Evolutionary conservation across 2,113 vertebrate species (phyloP).

Genomic region (Cyprinodon tularosa): DNA sequence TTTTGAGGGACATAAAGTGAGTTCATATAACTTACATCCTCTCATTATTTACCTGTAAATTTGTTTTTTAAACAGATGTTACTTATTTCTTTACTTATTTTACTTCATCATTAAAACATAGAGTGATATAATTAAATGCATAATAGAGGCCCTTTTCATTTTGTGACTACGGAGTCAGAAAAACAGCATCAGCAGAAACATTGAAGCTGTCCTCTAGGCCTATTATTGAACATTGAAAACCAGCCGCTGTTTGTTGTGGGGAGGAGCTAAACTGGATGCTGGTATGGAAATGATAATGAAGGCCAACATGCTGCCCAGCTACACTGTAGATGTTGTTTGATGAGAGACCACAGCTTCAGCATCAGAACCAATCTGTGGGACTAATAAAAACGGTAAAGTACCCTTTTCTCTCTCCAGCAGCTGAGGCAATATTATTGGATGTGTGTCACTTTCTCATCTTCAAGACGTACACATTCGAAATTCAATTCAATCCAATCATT

Average conservation of each 20-base stretch:
- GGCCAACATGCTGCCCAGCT: slow-evolving; percentile 21
- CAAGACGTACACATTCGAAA: not conserved
- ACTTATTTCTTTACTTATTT: not conserved
- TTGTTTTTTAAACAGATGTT: too few relatives aligned
- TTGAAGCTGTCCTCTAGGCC: slow-evolving; percentile 46
- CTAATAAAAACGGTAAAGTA: slow-evolving; percentile 45
- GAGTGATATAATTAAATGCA: not conserved
- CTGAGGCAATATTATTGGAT: too few relatives aligned
- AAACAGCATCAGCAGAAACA: slow-evolving; percentile 64
- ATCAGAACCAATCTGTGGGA: slow-evolving; percentile 26
- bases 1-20: too few relatives aligned
- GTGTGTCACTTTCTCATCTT: not conserved
- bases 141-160: slow-evolving; percentile 14
- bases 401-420: too few relatives aligned
- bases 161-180: slow-evolving; percentile 25
- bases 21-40: too few relatives aligned
- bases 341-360: slow-evolving; percentile 23
- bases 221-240: slow-evolving; percentile 52
- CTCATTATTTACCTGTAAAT: too few relatives aligned
- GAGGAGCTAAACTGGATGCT: slow-evolving; percentile 38
- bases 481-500: not conserved
- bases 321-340: slow-evolving; percentile 30
- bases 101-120: not conserved
- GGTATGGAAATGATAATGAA: slow-evolving; percentile 42
- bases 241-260: slow-evolving; percentile 60